These are phyloP conservation scores for Sebastes miniatus DNA, from an alignment of 2,797 vertebrate genomes.

Conservation along the genomic window DNA sequence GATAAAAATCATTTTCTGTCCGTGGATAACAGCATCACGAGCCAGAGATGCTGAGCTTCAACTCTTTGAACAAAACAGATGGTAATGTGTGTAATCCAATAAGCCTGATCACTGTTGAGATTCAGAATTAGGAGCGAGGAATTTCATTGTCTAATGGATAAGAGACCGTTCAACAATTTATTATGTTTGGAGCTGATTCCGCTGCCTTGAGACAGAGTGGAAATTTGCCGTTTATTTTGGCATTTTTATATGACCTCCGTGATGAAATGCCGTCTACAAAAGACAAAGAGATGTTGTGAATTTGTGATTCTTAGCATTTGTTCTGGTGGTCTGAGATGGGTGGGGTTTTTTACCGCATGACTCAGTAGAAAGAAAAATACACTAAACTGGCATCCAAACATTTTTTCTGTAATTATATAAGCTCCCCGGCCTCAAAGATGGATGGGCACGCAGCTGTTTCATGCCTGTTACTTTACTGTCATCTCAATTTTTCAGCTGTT, in stretches of 20 bases:
- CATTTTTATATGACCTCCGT: background rate
- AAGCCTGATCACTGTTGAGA: constrained; percentile 24
- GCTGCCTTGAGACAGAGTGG: constrained; percentile 15
- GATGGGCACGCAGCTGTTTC: constrained; percentile 27
- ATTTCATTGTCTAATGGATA: constrained; percentile 41
- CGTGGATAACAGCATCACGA: constrained; percentile 23
- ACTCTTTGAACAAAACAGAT: constrained; percentile 47
- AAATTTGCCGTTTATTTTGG: constrained; percentile 23
- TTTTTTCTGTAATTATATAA: constrained; percentile 7
- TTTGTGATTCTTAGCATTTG: constrained; percentile 10
- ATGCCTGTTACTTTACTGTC: constrained; percentile 5
- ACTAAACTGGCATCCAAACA: background rate
- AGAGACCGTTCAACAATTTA: constrained; percentile 19
- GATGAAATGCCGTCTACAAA: background rate
- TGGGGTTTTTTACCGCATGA: constrained; percentile 6
- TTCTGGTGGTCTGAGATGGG: background rate
- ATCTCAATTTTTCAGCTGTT: constrained; percentile 10
- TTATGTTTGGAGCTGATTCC: constrained; percentile 14
- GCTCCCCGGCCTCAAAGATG: constrained; percentile 1
- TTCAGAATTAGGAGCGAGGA: constrained; percentile 33
- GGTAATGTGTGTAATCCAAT: constrained; percentile 53
- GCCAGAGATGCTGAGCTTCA: constrained; percentile 22
- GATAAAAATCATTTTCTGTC: constrained; percentile 35
- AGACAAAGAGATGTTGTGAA: constrained; percentile 16
- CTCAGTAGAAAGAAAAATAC: constrained; percentile 5